Percentiles rank a stretch among this genome's conserved stretches.
Evolutionary conservation across 2,888 invertebrate genomes (phyloP).

Genomic region (Cryptus viduatorius): DNA sequence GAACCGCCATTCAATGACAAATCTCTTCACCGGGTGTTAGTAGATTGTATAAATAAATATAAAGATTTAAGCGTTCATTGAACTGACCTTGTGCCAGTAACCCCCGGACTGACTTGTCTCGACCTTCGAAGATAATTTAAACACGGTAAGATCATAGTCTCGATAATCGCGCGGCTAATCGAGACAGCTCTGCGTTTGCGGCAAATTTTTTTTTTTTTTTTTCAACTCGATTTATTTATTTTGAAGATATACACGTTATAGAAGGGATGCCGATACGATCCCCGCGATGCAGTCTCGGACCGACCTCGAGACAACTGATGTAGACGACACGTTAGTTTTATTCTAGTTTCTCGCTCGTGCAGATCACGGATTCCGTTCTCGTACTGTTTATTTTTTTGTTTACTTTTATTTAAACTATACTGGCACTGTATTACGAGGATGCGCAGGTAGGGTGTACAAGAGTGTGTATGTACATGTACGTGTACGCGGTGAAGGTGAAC

Average conservation of each 20-base stretch:
- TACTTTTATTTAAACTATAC: constrained; percentile 37
- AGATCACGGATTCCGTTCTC: constrained; percentile 23
- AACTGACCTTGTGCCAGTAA: constrained; percentile 69
- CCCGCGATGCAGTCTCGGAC: not conserved
- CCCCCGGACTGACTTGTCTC: constrained; percentile 67
- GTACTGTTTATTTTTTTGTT: constrained; percentile 22
- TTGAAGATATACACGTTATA: not conserved
- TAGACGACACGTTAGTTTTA: constrained; percentile 22
- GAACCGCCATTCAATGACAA: not conserved
- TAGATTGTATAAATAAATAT: constrained; percentile 32
- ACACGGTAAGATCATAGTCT: constrained; percentile 63
- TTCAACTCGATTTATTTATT: not conserved
- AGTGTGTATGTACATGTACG: constrained; percentile 63
- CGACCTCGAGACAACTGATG: constrained; percentile 18
- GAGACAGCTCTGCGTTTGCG: constrained; percentile 2
- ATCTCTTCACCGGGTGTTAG: constrained; percentile 4
- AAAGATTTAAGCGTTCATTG: constrained; percentile 62
- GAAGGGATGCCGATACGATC: constrained; percentile 8
- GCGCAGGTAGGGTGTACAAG: constrained; percentile 53
- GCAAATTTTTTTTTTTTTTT: not conserved
- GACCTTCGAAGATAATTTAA: constrained; percentile 70
- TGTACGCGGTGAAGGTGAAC: constrained; percentile 67
- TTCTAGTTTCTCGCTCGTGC: constrained; percentile 28
- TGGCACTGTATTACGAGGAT: constrained; percentile 57
- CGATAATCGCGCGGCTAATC: constrained; percentile 42